phyloP scores from a whole-genome alignment of 2,888 invertebrate species.

The Tyria jacobaeae region DNA sequence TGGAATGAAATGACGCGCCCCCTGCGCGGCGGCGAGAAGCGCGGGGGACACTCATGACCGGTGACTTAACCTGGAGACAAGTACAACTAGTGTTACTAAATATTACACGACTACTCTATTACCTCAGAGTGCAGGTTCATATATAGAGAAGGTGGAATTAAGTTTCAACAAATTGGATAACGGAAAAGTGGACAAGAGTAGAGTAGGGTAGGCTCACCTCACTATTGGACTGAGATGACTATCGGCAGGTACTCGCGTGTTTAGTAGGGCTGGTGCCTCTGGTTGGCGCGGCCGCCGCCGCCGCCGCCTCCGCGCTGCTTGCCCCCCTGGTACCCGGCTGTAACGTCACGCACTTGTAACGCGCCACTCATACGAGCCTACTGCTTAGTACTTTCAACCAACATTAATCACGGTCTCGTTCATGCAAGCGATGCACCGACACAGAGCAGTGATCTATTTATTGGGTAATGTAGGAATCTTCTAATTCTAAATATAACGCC shows the following conservation, averaged over 20 bases:
- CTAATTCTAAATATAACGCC: conserved; percentile 17
- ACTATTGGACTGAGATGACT: conserved; percentile 84
- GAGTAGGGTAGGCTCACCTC: conserved; percentile 64
- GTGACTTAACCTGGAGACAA: conserved; percentile 83
- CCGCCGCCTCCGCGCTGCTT: conserved; percentile 93
- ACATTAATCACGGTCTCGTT: conserved; percentile 3
- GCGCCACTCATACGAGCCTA: conserved; percentile 14
- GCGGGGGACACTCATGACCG: conserved; percentile 80
- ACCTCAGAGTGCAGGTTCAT: neutral
- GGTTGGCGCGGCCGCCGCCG: conserved; percentile 91
- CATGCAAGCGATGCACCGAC: conserved; percentile 17
- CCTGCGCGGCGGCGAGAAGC: conserved; percentile 73
- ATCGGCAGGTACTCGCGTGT: conserved; percentile 74
- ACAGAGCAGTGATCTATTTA: conserved; percentile 11
- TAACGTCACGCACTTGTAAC: conserved; percentile 61
- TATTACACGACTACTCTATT: neutral
- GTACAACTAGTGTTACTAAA: conserved; percentile 44
- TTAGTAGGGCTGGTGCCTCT: conserved; percentile 96
- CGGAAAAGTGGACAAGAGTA: conserved; percentile 5
- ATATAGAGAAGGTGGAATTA: neutral
- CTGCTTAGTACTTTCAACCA: conserved; percentile 1
- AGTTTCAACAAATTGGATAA: neutral
- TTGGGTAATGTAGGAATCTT: conserved; percentile 7
- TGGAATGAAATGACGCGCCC: conserved; percentile 86
- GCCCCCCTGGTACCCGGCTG: conserved; percentile 91